Base-by-base conservation (phyloP, 2,797 vertebrate genomes). In the Peromyscus aztecus region DNA sequence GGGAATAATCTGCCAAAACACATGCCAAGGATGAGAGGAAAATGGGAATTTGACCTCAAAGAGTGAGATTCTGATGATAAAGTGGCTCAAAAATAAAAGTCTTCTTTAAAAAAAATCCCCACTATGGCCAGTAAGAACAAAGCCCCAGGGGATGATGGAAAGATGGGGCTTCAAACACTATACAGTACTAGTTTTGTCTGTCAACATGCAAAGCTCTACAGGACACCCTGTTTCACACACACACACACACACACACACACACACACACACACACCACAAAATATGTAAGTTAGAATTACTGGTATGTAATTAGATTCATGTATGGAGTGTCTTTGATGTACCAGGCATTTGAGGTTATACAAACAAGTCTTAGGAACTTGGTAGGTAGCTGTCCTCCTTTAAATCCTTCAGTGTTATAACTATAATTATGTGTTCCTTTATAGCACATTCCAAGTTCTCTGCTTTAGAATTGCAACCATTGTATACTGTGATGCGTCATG, bases 41-140 rank as follows among this genome's bases (percentile, higher is more conserved):
- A 97, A 55, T 31, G 14, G 43, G 40, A 93, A 93, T 93, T 94
- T 96, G 37, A 90, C 57, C 29, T 43, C 57, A 85, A 95, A 92
- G 27, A 85, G 55, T 90, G 46, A 94, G 11, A 94, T 85, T 13
- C 16, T 83, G 0, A 59, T 88, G 17, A 75, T 93, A 75, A 92
- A 91, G 31, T 17, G 63, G 59, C 34, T 97, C 31, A 87, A 92
- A 94, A 82, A 49, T 24, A 87, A 19, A 52, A 43, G 31, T 23
- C 0, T 93, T 3, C 6, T 96, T 84, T 10, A 73, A 61, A 83
- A 27, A 49, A 89, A 11, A 52, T 77, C 12, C n/a, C 67, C 75
- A 57, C 55, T 89, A 29, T 87, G 59, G 61, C 46, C n/a, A 90
- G 7, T 21, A 75, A 81, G 34, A 92, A 91, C 92, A 85, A 34